Evolutionary conservation across 2,113 vertebrate genomes (phyloP), one percentile per base, ranked within the genome.

Genomic region (Pygoscelis adeliae): DNA sequence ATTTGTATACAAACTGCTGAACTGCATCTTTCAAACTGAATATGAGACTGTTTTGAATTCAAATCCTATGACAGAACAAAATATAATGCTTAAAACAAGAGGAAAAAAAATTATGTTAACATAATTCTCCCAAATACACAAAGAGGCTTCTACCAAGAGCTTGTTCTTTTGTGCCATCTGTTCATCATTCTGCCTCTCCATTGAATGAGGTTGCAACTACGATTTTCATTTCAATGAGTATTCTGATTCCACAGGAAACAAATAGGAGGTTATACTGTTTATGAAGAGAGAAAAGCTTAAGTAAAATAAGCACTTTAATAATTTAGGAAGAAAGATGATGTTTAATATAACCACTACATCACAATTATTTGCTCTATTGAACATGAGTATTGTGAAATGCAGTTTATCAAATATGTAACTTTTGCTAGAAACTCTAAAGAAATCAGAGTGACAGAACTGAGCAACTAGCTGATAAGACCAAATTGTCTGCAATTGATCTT

Each of bases 1-100:
- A 88, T 97, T 95, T 97, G 73, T 96, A 76, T 92, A 97, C 83
- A 96, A 98, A 96, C 80, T 94, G 61, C 82, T 95, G 87, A 98
- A 96, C 38, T 74, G 42, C 23, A 87, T 83, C 63, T 98, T 98
- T 95, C 83, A 91, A 74, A 91, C 30, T 89, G 47, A 95, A 91
- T 59, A 73, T n/a, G 29, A 52, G 52, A 66, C 50, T 91, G 8
- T 62, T 95, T 78, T 95, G 74, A 95, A 97, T 89, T 96, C 46
- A 96, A 96, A 91, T 47, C 36, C 50, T 58, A 15, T 89, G 56
- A 90, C 61, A 94, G 46, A 92, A 91, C 4, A 79, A 36, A 86
- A 63, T 10, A 71, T 17, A 90, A 81, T n/a, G 11, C 16, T 80
- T 94, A 73, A 93, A 74, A 74, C 26, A 73, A 94, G 46, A 93